phyloP scores from a whole-genome alignment of 2,113 vertebrate species.

The Corvus moneduloides region DNA sequence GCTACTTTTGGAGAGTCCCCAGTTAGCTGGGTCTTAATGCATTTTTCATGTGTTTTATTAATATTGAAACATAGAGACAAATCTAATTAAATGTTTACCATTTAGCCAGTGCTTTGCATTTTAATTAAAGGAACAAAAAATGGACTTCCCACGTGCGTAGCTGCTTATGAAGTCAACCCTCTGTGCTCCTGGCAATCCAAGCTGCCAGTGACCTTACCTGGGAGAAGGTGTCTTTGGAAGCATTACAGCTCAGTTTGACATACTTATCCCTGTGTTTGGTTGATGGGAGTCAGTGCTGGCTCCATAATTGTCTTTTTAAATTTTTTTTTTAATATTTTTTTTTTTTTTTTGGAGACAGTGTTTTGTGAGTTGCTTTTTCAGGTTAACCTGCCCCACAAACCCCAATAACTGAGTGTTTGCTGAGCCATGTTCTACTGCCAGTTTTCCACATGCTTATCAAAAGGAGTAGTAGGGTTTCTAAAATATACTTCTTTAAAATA shows the following conservation, averaged over 20 bases:
- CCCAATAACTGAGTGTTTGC: background rate
- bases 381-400: background rate
- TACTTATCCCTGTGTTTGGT: background rate
- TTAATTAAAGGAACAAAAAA: background rate
- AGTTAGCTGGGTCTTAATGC: slow-evolving; percentile 12
- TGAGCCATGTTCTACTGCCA: background rate
- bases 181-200: background rate
- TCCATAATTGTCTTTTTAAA: background rate
- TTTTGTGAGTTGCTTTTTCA: background rate
- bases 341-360: too few species aligned
- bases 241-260: background rate
- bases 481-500: background rate
- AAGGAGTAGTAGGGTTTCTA: background rate
- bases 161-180: background rate
- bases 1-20: background rate
- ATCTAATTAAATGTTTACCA: slow-evolving; percentile 46
- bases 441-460: background rate
- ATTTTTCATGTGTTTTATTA: slow-evolving; percentile 40
- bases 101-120: slow-evolving; percentile 6
- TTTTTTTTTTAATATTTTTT: fast-evolving
- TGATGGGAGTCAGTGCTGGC: background rate
- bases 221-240: background rate
- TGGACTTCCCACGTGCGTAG: background rate
- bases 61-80: slow-evolving; percentile 42
- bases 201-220: background rate